Base-by-base conservation (phyloP, 2,797 vertebrate genomes). In the Peromyscus aztecus region DNA sequence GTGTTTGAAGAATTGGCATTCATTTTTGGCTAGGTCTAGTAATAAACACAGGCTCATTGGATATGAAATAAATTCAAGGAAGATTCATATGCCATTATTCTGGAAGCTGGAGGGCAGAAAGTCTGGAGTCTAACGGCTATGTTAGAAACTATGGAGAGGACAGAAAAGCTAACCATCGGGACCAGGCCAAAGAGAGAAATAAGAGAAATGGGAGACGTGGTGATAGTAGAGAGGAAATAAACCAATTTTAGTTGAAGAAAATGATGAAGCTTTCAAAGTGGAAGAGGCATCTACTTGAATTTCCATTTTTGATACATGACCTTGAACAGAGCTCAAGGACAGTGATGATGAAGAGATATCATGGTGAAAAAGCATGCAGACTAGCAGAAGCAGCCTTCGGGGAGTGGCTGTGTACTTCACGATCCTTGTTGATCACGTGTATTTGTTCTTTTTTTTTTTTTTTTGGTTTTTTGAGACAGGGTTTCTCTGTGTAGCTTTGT, bases 1-100 rank as follows among this genome's bases (percentile, higher is more conserved):
- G n/a, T 75, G 37, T 95, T 77, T 93, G 31, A 88, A 87, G 37
- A 88, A 83, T 14, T 96, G 61, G 27, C 75, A 88, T 81, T 90
- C 14, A 29, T 57, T 98, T 94, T 94, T 93, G 37, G 84, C 27
- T 82, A 71, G 11, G 10, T 82, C 16, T 82, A 83, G 67, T 76
- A 75, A 96, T 92, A 96, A 97, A 59, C 46, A 78, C 31, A 75
- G 82, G 24, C 52, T 65, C 11, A 59, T 3, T 94, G 43, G 65
- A 43, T 78, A 77, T 73, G 40, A 91, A 93, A 85, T 82, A 71
- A 76, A 40, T 73, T 90, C 76, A 89, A 82, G 57, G 61, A 93
- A 91, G 27, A 84, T 84, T 93, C 7, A 67, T 4, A 82, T 71
- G 67, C 0, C 31, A 84, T 40, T 91, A 13, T 82, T 83, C 9